These are phyloP conservation scores for Limenitis camilla DNA, from an alignment of 2,888 invertebrate species.

Conservation along the genomic window DNA sequence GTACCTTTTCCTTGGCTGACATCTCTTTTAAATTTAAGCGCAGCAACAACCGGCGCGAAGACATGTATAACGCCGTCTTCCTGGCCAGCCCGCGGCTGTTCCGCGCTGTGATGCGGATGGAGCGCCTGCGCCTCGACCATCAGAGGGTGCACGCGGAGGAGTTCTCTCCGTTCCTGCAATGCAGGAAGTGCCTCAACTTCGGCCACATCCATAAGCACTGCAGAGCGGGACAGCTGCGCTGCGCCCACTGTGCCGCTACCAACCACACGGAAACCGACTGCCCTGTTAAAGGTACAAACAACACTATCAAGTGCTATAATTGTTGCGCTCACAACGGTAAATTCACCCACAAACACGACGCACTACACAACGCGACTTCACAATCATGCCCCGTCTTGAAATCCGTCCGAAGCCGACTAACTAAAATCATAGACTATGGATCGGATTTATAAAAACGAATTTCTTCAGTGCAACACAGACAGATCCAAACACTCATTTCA, in stretches of 20 bases:
- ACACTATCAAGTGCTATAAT: no score
- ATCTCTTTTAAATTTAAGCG: not conserved
- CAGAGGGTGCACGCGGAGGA: conserved; percentile 15
- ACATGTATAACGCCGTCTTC: conserved; percentile 17
- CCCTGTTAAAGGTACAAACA: conserved; percentile 1
- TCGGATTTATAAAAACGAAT: no score
- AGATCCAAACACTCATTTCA: not conserved
- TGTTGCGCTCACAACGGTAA: no score
- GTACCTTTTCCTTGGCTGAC: not conserved
- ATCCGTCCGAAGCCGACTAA: no score
- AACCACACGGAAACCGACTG: conserved; percentile 1
- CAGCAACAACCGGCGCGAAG: not conserved
- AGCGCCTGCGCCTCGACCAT: no score
- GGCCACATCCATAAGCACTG: conserved; percentile 16
- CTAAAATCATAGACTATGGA: no score
- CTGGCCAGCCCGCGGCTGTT: conserved; percentile 2
- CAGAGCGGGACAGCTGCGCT: not conserved
- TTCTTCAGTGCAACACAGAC: not conserved
- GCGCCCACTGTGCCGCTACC: conserved; percentile 18
- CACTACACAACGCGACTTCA: no score
- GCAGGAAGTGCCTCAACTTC: not conserved
- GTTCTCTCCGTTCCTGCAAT: conserved; percentile 10
- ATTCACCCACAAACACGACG: no score
- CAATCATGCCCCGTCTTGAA: no score
- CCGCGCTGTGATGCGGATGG: not conserved